phyloP scores from a whole-genome alignment of 2,888 invertebrate genomes.

The Villa cingulata region DNA sequence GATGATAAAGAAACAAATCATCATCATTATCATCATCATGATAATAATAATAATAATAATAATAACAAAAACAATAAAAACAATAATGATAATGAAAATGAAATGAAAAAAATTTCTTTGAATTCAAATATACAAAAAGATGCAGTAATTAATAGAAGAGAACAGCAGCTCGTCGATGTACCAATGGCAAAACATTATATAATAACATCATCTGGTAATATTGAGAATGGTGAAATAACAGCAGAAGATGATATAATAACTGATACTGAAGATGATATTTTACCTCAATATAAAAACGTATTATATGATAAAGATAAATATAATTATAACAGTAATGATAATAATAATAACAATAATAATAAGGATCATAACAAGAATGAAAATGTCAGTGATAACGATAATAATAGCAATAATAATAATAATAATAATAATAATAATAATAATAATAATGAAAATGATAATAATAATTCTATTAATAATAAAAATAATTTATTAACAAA shows the following conservation, averaged over 20 bases:
- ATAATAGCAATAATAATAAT: neutral
- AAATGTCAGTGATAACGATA: too few species aligned
- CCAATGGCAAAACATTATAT: constrained; percentile 15
- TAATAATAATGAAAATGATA: too few species aligned
- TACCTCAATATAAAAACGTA: constrained; percentile 13
- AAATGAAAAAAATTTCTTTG: too few species aligned
- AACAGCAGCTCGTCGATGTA: constrained; percentile 13
- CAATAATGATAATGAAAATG: too few species aligned
- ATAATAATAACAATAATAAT: too few species aligned
- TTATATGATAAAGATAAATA: too few species aligned
- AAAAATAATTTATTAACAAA: too few species aligned
- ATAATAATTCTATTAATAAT: neutral
- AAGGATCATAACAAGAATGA: too few species aligned
- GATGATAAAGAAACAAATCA: too few species aligned
- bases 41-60: neutral
- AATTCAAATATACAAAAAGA: constrained; percentile 5
- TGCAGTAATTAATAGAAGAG: neutral
- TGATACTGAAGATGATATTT: constrained; percentile 10
- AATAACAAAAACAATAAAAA: neutral
- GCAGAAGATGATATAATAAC: constrained; percentile 9
- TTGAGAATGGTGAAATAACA: constrained; percentile 13
- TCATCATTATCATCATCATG: neutral
- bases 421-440: too few species aligned
- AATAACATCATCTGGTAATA: constrained; percentile 16
- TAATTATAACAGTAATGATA: too few species aligned